Evolutionary conservation across 2,113 vertebrate species (phyloP), one percentile per base, ranked within the genome.

Genomic region (Columba janthina): DNA sequence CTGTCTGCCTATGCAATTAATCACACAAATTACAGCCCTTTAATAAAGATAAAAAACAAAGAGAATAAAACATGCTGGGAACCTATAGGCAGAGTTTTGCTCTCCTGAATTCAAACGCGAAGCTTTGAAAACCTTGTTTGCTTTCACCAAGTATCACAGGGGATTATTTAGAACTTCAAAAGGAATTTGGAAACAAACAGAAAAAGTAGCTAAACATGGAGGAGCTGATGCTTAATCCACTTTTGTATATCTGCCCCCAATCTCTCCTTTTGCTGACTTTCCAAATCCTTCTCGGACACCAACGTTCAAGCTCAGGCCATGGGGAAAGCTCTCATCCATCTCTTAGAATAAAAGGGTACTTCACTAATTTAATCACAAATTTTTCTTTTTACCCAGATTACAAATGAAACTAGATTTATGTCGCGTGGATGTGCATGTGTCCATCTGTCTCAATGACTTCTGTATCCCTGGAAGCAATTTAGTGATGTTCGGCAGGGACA

Each of bases 141-240:
- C 76, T 75, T 62, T 48, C 69, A 48, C 73, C 69, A 58, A 74
- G 65, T 25, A n/a, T 85, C 92, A 77, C 78, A 54, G 40, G 85
- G 76, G 79, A 69, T 96, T 78, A 78, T 90, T 81, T 69, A 81
- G 69, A 48, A 67, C 79, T 94, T 95, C 90, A 95, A 96, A 96
- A 95, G 83, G 57, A 86, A 69, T 90, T 86, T 36, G 40, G 54
- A 95, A 92, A 83, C 48, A 93, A 94, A 82, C 40, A 81, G 44
- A 94, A 10, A 11, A 15, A 12, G 12, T 54, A 15, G 48, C 67
- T 77, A 64, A 75, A 71, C 12, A 10, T 2, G 31, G 60, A 66
- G 56, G 26, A 77, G 14, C 28, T 79, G 64, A 54, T 28, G 64
- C 17, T 88, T 88, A 60, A 80, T 73, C n/a, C 46, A 56, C 10